Conservation (phyloP, 2,888 invertebrate genomes). For the Chymomyza procnemis region DNA sequence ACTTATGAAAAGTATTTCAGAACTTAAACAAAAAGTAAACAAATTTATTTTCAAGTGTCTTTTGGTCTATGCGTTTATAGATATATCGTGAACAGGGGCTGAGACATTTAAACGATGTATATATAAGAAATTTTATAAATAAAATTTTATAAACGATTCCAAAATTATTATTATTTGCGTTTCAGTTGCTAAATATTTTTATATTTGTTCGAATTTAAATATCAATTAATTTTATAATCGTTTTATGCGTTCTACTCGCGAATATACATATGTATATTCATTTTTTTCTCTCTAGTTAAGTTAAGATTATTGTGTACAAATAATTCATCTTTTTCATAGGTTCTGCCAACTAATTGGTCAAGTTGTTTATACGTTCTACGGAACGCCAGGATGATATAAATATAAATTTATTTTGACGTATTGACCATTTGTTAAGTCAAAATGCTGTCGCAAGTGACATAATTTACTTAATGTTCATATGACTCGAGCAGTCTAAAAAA, state of each 20-base stretch:
- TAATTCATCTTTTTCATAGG: conserved; percentile 5
- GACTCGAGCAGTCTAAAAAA: background rate
- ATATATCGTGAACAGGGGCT: too few relatives aligned
- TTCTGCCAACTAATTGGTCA: conserved; percentile 26
- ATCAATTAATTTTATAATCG: conserved; percentile 42
- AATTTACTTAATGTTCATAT: background rate
- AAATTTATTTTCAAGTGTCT: background rate
- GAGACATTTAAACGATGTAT: background rate
- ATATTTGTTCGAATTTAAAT: conserved; percentile 47
- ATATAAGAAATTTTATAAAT: background rate
- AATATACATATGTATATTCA: background rate
- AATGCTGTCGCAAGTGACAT: background rate
- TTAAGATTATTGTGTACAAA: background rate
- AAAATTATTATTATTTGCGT: conserved; percentile 63
- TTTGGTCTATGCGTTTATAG: too few relatives aligned
- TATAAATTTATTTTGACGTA: conserved; percentile 63
- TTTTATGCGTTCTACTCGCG: conserved; percentile 26
- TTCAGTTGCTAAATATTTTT: conserved; percentile 17
- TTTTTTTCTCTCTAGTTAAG: conserved; percentile 7
- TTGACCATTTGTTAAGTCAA: conserved; percentile 58
- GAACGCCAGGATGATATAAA: conserved; percentile 24
- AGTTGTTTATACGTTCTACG: conserved; percentile 20
- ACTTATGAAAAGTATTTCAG: too few relatives aligned
- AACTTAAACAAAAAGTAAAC: background rate
- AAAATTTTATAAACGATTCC: conserved; percentile 69